A percentile compares a stretch with the other conserved stretches of the same genome.
Evolutionary conservation across 2,113 vertebrate genomes (phyloP).

Genomic region (Cyanoderma ruficeps): DNA sequence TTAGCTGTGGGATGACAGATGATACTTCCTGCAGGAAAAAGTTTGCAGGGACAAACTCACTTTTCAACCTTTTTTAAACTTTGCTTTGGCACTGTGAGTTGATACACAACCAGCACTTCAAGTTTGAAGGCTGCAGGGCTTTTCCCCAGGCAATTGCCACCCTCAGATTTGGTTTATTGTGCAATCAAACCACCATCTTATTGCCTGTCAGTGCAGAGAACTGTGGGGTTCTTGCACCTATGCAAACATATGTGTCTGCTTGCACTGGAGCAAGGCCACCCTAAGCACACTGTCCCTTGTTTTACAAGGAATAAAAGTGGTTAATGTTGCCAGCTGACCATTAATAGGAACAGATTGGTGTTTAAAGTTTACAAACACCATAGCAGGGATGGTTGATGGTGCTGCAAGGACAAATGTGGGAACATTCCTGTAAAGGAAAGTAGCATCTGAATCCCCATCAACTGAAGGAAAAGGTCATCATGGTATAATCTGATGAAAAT

Average conservation of each 20-base stretch:
- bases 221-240: background rate
- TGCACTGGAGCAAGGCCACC: background rate
- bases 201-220: background rate
- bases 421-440: background rate
- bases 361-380: background rate
- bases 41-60: background rate
- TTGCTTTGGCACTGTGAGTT: background rate
- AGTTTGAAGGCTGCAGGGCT: background rate
- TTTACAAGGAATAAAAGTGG: background rate
- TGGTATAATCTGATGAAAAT: background rate
- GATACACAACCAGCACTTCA: background rate
- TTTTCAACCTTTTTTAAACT: background rate
- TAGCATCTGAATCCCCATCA: background rate
- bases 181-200: background rate
- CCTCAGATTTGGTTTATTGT: background rate
- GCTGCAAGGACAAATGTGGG: background rate
- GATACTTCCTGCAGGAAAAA: background rate
- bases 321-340: background rate
- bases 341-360: background rate
- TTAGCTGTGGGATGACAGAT: constrained; percentile 7
- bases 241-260: background rate
- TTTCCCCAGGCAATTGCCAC: background rate
- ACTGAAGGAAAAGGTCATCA: background rate
- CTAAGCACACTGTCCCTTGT: background rate
- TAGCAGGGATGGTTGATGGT: background rate